Evolutionary conservation across 2,797 vertebrate genomes (phyloP).

Genomic region (Etheostoma nigrum): DNA sequence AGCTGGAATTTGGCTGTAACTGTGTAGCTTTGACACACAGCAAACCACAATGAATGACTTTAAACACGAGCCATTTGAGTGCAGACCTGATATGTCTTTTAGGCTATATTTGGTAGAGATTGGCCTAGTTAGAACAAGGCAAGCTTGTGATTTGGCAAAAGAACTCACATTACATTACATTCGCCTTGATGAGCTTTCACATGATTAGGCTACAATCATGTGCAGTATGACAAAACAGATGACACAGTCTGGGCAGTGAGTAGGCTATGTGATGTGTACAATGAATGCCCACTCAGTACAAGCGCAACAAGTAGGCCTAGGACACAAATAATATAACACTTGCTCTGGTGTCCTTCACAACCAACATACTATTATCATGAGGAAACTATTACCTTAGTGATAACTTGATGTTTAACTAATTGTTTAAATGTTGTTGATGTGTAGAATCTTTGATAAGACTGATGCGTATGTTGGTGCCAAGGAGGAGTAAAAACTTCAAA

Average conservation of each 20-base stretch:
- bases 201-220: slow-evolving; percentile 18
- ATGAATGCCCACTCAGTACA: neutral
- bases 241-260: neutral
- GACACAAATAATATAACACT: neutral
- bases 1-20: neutral
- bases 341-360: neutral
- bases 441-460: too few relatives aligned
- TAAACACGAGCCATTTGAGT: neutral
- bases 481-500: too few relatives aligned
- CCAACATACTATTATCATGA: neutral
- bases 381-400: neutral
- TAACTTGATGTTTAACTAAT: too few relatives aligned
- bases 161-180: neutral
- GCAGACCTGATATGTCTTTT: neutral
- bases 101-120: neutral
- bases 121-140: slow-evolving; percentile 22
- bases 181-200: slow-evolving; percentile 14
- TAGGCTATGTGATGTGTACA: neutral
- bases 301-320: neutral
- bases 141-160: slow-evolving; percentile 35
- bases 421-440: too few relatives aligned
- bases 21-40: neutral
- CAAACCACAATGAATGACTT: neutral
- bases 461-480: too few relatives aligned
- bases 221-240: neutral